A percentile compares a stretch with the other conserved stretches of the same genome.
Conservation (phyloP, 2,113 vertebrate species). For the Pygathrix nemaeus region DNA sequence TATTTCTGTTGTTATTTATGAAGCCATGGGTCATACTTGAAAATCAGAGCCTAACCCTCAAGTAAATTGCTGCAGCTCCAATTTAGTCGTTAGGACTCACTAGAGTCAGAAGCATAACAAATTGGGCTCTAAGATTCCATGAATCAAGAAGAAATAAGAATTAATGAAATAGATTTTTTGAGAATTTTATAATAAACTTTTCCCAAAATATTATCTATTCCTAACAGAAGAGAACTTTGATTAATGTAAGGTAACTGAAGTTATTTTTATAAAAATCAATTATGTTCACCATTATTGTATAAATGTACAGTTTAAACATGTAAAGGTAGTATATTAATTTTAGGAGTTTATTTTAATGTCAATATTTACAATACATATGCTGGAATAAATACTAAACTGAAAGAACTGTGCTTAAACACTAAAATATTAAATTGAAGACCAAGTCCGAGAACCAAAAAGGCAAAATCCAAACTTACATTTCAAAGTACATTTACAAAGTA, state of each 20-base stretch:
- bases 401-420: neutral
- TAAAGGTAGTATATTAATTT: neutral
- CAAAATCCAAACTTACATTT: neutral
- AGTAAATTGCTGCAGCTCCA: neutral
- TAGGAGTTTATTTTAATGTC: neutral
- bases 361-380: neutral
- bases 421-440: neutral
- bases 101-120: neutral
- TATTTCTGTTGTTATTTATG: neutral
- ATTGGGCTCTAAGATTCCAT: neutral
- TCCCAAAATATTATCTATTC: neutral
- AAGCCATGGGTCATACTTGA: neutral
- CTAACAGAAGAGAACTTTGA: neutral
- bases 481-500: too few species aligned
- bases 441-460: neutral
- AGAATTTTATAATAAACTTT: neutral
- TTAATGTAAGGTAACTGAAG: neutral
- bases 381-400: neutral
- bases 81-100: neutral
- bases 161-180: neutral
- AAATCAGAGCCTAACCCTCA: neutral
- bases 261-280: neutral
- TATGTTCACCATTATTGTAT: neutral
- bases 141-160: neutral
- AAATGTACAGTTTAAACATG: neutral